Percentiles rank a stretch among this genome's conserved stretches.
phyloP scores from a whole-genome alignment of 2,888 invertebrate genomes.

The Melipona beecheii region DNA sequence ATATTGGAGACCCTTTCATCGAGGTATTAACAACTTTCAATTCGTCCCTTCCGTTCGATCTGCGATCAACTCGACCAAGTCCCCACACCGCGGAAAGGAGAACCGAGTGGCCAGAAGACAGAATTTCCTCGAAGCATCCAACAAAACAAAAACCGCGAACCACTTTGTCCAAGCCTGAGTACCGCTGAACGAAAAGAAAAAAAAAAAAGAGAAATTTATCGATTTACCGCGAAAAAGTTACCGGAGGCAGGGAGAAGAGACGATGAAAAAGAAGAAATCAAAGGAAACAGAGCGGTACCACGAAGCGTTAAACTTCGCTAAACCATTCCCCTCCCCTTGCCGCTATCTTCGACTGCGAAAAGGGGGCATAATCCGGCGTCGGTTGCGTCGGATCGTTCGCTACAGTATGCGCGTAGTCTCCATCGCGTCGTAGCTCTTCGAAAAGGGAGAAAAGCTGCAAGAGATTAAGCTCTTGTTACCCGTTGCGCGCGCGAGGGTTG shows the following conservation, averaged over 20 bases:
- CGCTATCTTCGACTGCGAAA: conserved; percentile 32
- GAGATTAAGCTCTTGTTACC: conserved; percentile 69
- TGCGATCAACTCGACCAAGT: too few relatives aligned
- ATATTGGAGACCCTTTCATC: too few relatives aligned
- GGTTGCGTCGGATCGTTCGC: conserved; percentile 40
- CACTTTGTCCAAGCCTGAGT: neutral
- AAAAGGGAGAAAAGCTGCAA: conserved; percentile 52
- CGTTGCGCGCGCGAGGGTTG: neutral
- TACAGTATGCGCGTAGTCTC: conserved; percentile 37
- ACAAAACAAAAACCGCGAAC: neutral
- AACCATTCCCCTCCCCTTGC: neutral
- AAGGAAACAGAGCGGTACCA: neutral
- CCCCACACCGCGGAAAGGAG: too few relatives aligned
- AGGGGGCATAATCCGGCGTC: conserved; percentile 39
- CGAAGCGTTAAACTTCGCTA: conserved; percentile 24
- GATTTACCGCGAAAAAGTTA: neutral
- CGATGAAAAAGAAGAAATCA: neutral
- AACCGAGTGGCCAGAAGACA: too few relatives aligned
- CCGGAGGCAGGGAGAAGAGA: neutral
- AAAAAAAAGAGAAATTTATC: neutral
- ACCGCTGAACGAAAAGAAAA: neutral
- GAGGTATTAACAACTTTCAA: too few relatives aligned
- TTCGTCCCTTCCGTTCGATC: too few relatives aligned
- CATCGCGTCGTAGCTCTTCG: conserved; percentile 35
- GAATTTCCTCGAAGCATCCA: too few relatives aligned